Evolutionary conservation across 1,140 invertebrate species (phyloP).

Genomic region (Dufourea novaeangliae): DNA sequence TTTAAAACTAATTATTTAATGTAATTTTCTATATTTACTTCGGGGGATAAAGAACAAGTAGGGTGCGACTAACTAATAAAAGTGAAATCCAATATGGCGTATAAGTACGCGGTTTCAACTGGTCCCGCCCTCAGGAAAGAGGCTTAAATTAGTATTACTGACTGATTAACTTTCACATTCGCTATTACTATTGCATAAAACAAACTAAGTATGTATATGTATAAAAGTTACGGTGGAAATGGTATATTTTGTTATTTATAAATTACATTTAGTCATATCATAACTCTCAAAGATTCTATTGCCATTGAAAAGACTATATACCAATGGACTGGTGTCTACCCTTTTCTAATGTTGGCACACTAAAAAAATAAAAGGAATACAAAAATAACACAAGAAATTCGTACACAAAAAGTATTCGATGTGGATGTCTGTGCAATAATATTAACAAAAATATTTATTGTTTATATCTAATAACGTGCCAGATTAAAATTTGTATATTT

Average conservation of each 20-base stretch:
- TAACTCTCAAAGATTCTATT: conserved; percentile 66
- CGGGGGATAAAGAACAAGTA: not conserved
- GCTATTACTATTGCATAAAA: conserved; percentile 66
- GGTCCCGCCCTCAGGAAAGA: conserved; percentile 41
- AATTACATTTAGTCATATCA: conserved; percentile 66
- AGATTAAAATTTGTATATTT: conserved; percentile 26
- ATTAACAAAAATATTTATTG: conserved; percentile 20
- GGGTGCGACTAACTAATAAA: conserved; percentile 3
- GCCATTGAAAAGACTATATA: conserved; percentile 66
- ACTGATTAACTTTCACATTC: conserved; percentile 66
- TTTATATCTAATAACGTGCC: conserved; percentile 9
- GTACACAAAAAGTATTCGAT: conserved; percentile 19
- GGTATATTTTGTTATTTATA: conserved; percentile 73
- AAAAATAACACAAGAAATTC: conserved; percentile 50
- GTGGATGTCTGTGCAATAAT: conserved; percentile 20
- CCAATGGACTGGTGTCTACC: conserved; percentile 62
- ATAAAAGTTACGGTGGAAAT: conserved; percentile 63
- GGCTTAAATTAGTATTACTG: conserved; percentile 58
- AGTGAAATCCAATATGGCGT: not conserved
- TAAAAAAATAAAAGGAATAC: conserved; percentile 3
- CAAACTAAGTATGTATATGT: conserved; percentile 65
- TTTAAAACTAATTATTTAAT: conserved; percentile 22
- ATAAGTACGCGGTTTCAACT: conserved; percentile 38
- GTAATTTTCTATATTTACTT: conserved; percentile 25
- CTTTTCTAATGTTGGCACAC: conserved; percentile 14